Percentiles rank a stretch among this genome's conserved stretches.
phyloP scores from a whole-genome alignment of 2,797 vertebrate genomes.

The Pteropus rufus region DNA sequence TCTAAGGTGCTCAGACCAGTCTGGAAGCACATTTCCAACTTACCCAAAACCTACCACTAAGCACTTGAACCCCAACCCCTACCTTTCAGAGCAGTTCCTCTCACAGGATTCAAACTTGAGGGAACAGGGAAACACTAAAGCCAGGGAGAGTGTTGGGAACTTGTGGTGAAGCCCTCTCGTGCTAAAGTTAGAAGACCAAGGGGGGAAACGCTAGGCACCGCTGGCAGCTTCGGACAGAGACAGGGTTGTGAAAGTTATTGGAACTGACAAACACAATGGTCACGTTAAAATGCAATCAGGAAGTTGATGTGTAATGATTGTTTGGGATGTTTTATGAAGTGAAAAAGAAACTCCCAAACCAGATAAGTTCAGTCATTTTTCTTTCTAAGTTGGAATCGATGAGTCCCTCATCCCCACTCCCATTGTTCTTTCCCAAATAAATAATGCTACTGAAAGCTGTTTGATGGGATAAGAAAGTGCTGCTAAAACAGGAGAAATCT shows the following conservation, averaged over 20 bases:
- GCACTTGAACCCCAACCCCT: background rate
- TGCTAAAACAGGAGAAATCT: slow-evolving; percentile 63
- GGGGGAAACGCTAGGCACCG: background rate
- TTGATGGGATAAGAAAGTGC: slow-evolving; percentile 57
- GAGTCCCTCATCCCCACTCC: slow-evolving; percentile 56
- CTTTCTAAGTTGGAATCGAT: slow-evolving; percentile 65
- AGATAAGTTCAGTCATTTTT: slow-evolving; percentile 69
- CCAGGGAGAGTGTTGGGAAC: background rate
- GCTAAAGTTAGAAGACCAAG: background rate
- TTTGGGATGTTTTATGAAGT: slow-evolving; percentile 33
- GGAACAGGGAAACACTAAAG: background rate
- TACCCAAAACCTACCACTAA: background rate
- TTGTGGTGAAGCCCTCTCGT: background rate
- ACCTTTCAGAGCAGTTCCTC: background rate
- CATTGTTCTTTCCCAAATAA: slow-evolving; percentile 77
- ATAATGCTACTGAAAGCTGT: slow-evolving; percentile 65
- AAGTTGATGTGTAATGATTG: background rate
- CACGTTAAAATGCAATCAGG: slow-evolving; percentile 19
- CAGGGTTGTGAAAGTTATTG: background rate
- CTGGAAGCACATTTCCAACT: background rate
- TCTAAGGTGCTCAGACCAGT: background rate
- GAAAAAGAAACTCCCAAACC: slow-evolving; percentile 52
- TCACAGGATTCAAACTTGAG: background rate
- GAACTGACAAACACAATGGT: background rate
- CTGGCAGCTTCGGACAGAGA: background rate